Conservation (phyloP, 2,888 invertebrate genomes). For the Monoplex corrugatus region DNA sequence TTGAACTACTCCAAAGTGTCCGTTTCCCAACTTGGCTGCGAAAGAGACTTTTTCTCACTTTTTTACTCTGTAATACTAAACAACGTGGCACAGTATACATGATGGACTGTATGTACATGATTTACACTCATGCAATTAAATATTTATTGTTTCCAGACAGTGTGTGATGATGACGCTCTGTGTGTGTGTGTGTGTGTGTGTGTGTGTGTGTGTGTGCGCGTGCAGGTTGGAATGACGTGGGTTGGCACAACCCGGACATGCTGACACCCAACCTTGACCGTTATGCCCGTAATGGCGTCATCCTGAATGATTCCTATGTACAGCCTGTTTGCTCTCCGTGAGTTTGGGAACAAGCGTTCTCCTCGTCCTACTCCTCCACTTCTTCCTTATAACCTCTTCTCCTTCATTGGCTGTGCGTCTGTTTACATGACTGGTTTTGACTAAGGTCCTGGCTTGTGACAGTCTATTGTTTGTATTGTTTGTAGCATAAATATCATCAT, state of each 20-base stretch:
- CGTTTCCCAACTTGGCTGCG: background rate
- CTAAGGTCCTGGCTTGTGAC: too few species aligned
- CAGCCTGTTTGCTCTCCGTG: conserved; percentile 82
- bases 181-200: conserved; percentile 1
- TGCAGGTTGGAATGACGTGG: conserved; percentile 81
- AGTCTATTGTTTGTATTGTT: background rate
- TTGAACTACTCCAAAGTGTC: background rate
- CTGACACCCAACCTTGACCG: conserved; percentile 81
- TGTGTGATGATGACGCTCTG: background rate
- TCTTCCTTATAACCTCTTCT: too few species aligned
- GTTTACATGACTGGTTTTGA: too few species aligned
- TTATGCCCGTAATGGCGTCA: conserved; percentile 79
- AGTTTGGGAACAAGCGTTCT: conserved; percentile 53
- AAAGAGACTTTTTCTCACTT: background rate
- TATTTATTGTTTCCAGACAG: too few species aligned
- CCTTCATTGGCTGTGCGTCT: too few species aligned
- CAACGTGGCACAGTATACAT: too few species aligned
- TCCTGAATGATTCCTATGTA: conserved; percentile 81
- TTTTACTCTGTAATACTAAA: too few species aligned
- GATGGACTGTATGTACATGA: too few species aligned
- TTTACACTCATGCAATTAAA: too few species aligned
- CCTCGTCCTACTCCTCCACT: too few species aligned
- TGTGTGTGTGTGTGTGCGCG: background rate
- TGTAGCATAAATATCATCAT: background rate
- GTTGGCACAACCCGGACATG: conserved; percentile 81